These are phyloP conservation scores for Unio delphinus DNA, from an alignment of 2,888 invertebrate species.

Conservation along the genomic window DNA sequence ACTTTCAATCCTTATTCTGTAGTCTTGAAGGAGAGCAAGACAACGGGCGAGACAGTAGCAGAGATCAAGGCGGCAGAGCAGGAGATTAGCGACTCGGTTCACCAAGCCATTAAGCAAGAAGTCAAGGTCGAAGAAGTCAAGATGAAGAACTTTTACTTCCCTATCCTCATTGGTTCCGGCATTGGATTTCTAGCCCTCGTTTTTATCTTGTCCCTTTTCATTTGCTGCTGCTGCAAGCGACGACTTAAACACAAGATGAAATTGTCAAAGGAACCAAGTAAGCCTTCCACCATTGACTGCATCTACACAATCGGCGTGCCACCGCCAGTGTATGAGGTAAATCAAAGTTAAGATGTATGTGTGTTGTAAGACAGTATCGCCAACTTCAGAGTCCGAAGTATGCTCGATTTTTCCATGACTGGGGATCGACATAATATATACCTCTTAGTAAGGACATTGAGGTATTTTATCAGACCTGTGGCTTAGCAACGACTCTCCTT, in stretches of 20 bases:
- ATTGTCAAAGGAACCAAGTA: conserved; percentile 28
- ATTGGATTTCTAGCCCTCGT: conserved; percentile 29
- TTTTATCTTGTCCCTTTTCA: conserved; percentile 19
- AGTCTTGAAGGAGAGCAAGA: too few relatives aligned
- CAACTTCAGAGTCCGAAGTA: too few relatives aligned
- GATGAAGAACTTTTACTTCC: conserved; percentile 29
- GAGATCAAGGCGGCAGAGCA: too few relatives aligned
- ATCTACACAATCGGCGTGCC: conserved; percentile 37
- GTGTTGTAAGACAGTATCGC: too few relatives aligned
- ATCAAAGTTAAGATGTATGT: too few relatives aligned
- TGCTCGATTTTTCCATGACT: too few relatives aligned
- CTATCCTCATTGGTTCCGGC: conserved; percentile 31
- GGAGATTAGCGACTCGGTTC: conserved; percentile 9
- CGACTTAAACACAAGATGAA: conserved; percentile 29
- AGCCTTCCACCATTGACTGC: conserved; percentile 30
- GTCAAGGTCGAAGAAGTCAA: conserved; percentile 30
- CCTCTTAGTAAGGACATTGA: too few relatives aligned
- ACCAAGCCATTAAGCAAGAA: conserved; percentile 30
- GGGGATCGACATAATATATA: too few relatives aligned
- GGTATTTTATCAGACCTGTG: too few relatives aligned
- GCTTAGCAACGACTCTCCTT: too few relatives aligned
- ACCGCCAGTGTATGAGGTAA: conserved; percentile 28
- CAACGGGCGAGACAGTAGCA: too few relatives aligned
- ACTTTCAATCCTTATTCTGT: too few relatives aligned
- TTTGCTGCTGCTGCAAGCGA: conserved; percentile 36